Evolutionary conservation across 92 coral and sea anemone genomes (phyloP), one percentile per base, ranked within the genome.

Genomic region (Nematostella vectensis): DNA sequence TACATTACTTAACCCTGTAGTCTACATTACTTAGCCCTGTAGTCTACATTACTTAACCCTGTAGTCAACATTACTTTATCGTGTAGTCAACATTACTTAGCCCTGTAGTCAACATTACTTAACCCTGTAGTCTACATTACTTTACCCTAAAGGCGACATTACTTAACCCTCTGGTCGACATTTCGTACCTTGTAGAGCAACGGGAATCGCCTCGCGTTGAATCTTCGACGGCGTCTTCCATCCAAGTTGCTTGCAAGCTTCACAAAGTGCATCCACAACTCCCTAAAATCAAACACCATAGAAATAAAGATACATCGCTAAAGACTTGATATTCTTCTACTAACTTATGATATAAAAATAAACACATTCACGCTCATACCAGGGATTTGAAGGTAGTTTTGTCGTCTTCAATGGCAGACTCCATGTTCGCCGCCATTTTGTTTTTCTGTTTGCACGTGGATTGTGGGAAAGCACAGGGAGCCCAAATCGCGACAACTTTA

Each of bases 191-290:
- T 91, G 94, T 63, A 91, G 64, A 26, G 88, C 94, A 20, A 91
- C 63, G 2, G 98, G 98, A 55, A 91, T 75, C 15, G 96, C 84
- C 68, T 91, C 98, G 29, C 76, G 62, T 55, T 91, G 98, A 42
- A 91, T 91, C 47, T 74, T 65, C 31, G 98, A 78, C 1, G 98
- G 96, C 19, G 62, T 55, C 31, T 86, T 91, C 98, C 98, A 91
- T 47, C 93, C 98, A 27, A 91, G 59, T 37, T 91, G 79, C 16
- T 78, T 75, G 31, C 98, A 91, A 0, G 96, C 83, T 71, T 91
- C 98, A 65, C 98, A 91, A 25, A 91, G 78, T 2, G 78, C 74
- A 29, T 91, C 98, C 0, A 80, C 87, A 22, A 91, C 58, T 47
- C 98, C 98, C 98, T 91, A 15, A 58, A 38, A n/a, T n/a, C n/a